Conservation (phyloP, 2,888 invertebrate genomes). For the Sipha maydis region DNA sequence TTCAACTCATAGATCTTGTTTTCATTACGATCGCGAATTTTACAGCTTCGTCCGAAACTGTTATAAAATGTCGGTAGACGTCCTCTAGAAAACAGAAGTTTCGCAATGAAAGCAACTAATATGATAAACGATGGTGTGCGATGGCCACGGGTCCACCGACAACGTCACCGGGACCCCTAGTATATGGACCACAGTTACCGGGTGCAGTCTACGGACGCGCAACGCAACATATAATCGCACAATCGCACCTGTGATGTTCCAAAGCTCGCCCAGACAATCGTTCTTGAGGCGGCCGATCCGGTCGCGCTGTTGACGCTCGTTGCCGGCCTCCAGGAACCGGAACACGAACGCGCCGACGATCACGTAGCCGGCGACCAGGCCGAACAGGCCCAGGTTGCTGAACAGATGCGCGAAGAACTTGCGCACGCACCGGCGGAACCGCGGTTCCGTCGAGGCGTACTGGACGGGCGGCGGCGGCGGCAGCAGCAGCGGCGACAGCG, state of each 20-base stretch:
- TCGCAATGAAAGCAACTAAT: no score
- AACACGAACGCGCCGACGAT: conserved; percentile 81
- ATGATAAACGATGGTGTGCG: no score
- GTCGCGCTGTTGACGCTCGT: conserved; percentile 74
- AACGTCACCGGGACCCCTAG: no score
- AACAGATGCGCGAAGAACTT: conserved; percentile 73
- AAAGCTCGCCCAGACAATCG: conserved; percentile 78
- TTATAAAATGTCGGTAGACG: no score
- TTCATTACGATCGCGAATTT: no score
- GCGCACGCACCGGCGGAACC: conserved; percentile 66
- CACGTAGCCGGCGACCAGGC: conserved; percentile 79
- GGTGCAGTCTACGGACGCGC: no score
- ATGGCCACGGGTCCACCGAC: no score
- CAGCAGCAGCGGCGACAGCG: background rate
- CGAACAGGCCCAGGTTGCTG: conserved; percentile 77
- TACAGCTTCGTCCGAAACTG: no score
- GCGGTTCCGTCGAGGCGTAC: conserved; percentile 33
- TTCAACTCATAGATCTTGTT: no score
- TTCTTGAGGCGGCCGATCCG: conserved; percentile 75
- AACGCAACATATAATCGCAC: no score
- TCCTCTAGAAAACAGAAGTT: no score
- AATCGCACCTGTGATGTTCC: conserved; percentile 79
- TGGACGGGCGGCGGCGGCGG: conserved; percentile 36
- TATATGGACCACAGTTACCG: no score
- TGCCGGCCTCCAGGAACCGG: conserved; percentile 79